Conservation (phyloP, 2,888 invertebrate genomes). For the Lithophane ornitopus region DNA sequence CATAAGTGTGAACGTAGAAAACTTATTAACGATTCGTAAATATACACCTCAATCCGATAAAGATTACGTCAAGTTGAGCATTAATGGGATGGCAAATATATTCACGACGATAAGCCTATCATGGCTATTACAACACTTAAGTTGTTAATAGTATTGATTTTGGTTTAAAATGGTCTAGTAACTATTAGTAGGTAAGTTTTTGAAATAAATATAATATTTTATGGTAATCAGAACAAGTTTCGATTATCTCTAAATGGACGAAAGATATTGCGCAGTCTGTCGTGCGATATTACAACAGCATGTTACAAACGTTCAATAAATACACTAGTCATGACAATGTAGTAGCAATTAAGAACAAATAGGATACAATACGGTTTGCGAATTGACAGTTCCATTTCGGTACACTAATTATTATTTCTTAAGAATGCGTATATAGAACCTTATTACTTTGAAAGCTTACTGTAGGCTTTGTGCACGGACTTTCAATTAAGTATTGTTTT, state of each 20-base stretch:
- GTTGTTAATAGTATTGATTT: constrained; percentile 23
- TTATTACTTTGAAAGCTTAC: constrained; percentile 29
- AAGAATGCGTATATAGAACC: constrained; percentile 21
- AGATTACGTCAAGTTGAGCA: constrained; percentile 15
- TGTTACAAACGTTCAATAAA: constrained; percentile 74
- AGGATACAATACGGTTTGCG: constrained; percentile 51
- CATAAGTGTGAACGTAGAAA: constrained; percentile 7
- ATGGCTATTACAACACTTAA: constrained; percentile 3
- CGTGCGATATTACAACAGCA: constrained; percentile 67
- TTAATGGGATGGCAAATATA: constrained; percentile 22
- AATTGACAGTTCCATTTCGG: constrained; percentile 54
- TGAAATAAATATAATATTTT: constrained; percentile 46
- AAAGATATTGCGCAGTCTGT: constrained; percentile 69
- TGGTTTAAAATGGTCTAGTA: constrained; percentile 1
- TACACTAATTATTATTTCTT: constrained; percentile 55
- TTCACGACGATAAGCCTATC: constrained; percentile 19
- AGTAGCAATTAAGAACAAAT: constrained; percentile 70
- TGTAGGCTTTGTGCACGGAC: background rate
- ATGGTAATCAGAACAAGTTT: constrained; percentile 67
- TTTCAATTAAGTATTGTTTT: constrained; percentile 15
- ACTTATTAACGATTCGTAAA: constrained; percentile 3
- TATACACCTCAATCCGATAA: constrained; percentile 21
- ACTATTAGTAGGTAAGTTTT: constrained; percentile 22
- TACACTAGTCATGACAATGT: constrained; percentile 68
- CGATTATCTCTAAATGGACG: constrained; percentile 69